These are phyloP conservation scores for Halcyon smyrnensis DNA, from an alignment of 2,797 vertebrate genomes.

Conservation along the genomic window DNA sequence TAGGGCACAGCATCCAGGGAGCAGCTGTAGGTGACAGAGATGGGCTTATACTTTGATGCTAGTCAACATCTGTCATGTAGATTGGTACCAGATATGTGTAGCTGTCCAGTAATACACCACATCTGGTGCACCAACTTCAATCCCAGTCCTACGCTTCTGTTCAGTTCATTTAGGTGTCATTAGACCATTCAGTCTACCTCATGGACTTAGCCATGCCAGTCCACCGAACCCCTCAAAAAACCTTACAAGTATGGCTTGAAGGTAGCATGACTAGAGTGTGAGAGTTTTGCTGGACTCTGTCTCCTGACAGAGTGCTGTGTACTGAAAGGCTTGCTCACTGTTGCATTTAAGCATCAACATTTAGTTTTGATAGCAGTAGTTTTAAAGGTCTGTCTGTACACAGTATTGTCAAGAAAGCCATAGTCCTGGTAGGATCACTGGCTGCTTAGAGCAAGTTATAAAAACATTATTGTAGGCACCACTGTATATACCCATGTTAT, in stretches of 20 bases:
- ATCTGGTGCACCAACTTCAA: not conserved
- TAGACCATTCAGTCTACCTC: rapidly evolving
- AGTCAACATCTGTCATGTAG: not conserved
- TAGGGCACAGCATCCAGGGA: not conserved
- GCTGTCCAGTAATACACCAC: not conserved
- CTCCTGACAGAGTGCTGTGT: rapidly evolving
- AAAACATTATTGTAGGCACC: not conserved
- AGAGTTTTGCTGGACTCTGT: not conserved
- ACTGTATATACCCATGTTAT: not conserved
- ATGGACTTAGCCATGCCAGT: not conserved
- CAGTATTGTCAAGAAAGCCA: not conserved
- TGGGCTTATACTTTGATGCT: not conserved
- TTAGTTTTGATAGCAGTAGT: not conserved
- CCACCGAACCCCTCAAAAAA: not conserved
- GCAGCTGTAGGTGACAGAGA: not conserved
- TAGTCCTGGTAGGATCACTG: not conserved
- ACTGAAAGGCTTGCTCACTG: not conserved
- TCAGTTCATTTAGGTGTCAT: not conserved
- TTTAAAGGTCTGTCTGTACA: not conserved
- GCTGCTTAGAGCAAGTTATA: not conserved
- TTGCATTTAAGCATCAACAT: not conserved
- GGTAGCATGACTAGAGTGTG: rapidly evolving
- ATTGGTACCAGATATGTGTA: not conserved
- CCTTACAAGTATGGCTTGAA: not conserved
- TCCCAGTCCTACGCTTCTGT: not conserved